Conservation (phyloP, 2,888 invertebrate genomes). For the Pollenia angustigena region DNA sequence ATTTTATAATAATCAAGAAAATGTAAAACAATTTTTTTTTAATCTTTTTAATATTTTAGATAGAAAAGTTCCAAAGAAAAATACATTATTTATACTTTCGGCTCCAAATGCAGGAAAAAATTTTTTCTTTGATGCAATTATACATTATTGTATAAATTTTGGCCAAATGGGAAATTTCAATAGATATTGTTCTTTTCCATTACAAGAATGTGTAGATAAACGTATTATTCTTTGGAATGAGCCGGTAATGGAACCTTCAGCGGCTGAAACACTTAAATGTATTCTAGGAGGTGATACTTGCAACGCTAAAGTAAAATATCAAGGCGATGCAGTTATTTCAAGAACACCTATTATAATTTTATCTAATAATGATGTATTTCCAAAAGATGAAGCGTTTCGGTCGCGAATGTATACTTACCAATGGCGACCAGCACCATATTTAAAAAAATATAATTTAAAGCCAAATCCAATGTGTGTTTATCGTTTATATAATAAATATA, state of each 20-base stretch:
- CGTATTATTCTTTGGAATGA: conserved; percentile 53
- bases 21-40: background rate
- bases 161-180: conserved; percentile 58
- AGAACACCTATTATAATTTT: conserved; percentile 59
- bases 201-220: conserved; percentile 58
- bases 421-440: conserved; percentile 4
- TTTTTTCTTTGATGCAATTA: conserved; percentile 13
- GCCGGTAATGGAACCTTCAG: conserved; percentile 39
- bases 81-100: conserved; percentile 4
- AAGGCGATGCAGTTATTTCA: conserved; percentile 52
- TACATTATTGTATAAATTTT: conserved; percentile 38
- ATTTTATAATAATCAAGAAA: conserved; percentile 1
- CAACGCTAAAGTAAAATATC: conserved; percentile 56
- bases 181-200: conserved; percentile 53
- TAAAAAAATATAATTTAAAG: conserved; percentile 14
- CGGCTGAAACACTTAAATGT: conserved; percentile 48
- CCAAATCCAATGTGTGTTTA: conserved; percentile 9
- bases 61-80: conserved; percentile 6
- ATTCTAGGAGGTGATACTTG: background rate
- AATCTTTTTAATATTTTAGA: conserved; percentile 9
- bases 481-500: conserved; percentile 31
- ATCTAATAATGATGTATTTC: conserved; percentile 60
- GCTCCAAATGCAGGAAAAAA: conserved; percentile 13
- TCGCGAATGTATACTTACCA: conserved; percentile 16
- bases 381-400: conserved; percentile 38